phyloP scores from a whole-genome alignment of 2,113 vertebrate genomes.

The Nibea coibor region DNA sequence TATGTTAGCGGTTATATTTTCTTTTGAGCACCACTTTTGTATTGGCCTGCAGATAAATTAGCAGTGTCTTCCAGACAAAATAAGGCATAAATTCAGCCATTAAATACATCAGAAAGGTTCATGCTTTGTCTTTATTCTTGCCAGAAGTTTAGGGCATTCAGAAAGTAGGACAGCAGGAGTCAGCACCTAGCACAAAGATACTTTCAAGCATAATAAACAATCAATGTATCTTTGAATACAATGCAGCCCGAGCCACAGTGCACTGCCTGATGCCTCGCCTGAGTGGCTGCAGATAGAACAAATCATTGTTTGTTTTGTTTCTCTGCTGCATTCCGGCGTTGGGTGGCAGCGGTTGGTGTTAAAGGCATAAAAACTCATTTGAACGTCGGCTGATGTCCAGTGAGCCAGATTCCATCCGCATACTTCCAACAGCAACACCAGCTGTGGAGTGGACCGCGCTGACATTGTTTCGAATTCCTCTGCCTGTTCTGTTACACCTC shows the following conservation, averaged over 20 bases:
- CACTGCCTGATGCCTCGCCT: slow-evolving; percentile 22
- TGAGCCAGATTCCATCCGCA: slow-evolving; percentile 14
- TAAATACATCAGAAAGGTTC: neutral
- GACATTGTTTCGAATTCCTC: slow-evolving; percentile 9
- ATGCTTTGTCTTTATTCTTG: neutral
- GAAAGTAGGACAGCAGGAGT: slow-evolving; percentile 22
- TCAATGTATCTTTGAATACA: slow-evolving; percentile 15
- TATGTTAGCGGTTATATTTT: neutral
- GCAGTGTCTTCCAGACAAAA: neutral
- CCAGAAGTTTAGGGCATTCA: neutral
- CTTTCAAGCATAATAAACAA: slow-evolving; percentile 31
- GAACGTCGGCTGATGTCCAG: slow-evolving; percentile 8
- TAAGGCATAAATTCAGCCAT: neutral
- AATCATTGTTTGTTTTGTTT: slow-evolving; percentile 49
- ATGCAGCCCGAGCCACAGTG: slow-evolving; percentile 33
- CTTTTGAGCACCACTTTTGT: neutral
- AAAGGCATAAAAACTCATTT: slow-evolving; percentile 39
- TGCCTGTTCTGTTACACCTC: neutral
- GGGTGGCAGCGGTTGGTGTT: slow-evolving; percentile 10
- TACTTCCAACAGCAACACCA: neutral
- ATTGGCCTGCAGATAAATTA: neutral
- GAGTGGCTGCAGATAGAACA: slow-evolving; percentile 48
- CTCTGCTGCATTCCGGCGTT: slow-evolving; percentile 31
- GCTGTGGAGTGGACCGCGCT: neutral
- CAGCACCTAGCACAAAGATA: slow-evolving; percentile 7